Base-by-base conservation (phyloP, 2,113 vertebrate species). In the Lampris megalopsis region DNA sequence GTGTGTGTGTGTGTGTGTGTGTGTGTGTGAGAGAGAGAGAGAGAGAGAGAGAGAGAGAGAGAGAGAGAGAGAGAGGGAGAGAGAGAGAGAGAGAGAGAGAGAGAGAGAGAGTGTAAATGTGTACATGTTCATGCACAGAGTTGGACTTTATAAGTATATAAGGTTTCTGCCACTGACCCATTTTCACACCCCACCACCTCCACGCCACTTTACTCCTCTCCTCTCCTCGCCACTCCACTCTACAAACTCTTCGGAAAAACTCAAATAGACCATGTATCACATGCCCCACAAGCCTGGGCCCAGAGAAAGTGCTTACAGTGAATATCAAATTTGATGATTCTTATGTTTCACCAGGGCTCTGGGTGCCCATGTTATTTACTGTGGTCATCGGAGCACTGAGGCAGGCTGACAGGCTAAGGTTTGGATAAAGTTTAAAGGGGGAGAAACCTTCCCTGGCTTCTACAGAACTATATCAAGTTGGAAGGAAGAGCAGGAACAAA, bases 161-260 rank as follows among this genome's bases (percentile, higher is more conserved):
- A 79, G 82, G 82, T 92, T 91, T 76, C 86, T 67, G 73, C 80
- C 62, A 82, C 82, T 91, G 89, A 90, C 87, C 86, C 84, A 91
- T 85, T 90, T 91, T 24, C 24, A 24, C 24, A 24, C 24, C 24
- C 24, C 24, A 24, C 24, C 24, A 24, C 24, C 63, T 73, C 10
- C 10, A 73, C 82, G 77, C 74, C 77, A 80, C 79, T 79, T 73
- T 69, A 43, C 64, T 71, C 66, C 24, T 24, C 24, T 24, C 24
- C 24, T 24, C 63, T 73, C 10, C 10, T 73, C 82, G 77, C 74
- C 77, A 80, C 79, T 79, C 75, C 71, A 43, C 64, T 71, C 66
- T 47, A 53, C 68, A 70, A 72, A 24, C 62, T 54, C 9, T 9
- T 61, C 24, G 48, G 65, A 78, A 88, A 78, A 74, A 81, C 76